Conservation (phyloP, 2,113 vertebrate genomes). For the Menidia beryllina region DNA sequence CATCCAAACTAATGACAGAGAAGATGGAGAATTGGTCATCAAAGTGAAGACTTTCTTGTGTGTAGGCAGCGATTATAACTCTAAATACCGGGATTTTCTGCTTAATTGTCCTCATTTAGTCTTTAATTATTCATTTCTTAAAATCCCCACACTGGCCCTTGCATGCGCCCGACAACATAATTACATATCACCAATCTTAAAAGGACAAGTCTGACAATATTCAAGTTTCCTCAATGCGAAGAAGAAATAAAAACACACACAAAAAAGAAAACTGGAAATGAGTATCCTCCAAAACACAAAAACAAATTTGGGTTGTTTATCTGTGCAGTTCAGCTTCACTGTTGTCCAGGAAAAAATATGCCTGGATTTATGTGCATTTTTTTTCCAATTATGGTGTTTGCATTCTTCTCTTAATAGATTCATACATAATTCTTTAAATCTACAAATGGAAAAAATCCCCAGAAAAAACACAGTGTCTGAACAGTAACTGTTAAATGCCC, state of each 20-base stretch:
- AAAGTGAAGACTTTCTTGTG: neutral
- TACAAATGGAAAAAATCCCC: neutral
- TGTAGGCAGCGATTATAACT: neutral
- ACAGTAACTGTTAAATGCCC: too few species aligned
- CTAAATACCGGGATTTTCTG: neutral
- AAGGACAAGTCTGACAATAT: neutral
- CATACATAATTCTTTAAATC: too few species aligned
- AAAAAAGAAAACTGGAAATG: conserved; percentile 6
- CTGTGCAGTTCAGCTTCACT: neutral
- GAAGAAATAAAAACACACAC: neutral
- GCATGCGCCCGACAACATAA: neutral
- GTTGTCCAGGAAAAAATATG: neutral
- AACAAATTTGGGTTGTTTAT: neutral
- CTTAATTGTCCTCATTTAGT: too few species aligned
- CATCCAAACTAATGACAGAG: conserved; percentile 45
- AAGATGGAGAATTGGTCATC: conserved; percentile 3
- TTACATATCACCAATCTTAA: neutral
- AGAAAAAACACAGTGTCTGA: neutral
- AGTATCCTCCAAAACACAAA: neutral
- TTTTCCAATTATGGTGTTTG: neutral
- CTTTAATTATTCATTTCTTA: neutral
- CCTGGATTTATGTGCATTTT: neutral
- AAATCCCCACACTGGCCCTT: neutral
- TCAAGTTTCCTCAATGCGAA: neutral
- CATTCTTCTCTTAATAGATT: too few species aligned